phyloP scores from a whole-genome alignment of 2,797 vertebrate species.

The Novumbra hubbsi region DNA sequence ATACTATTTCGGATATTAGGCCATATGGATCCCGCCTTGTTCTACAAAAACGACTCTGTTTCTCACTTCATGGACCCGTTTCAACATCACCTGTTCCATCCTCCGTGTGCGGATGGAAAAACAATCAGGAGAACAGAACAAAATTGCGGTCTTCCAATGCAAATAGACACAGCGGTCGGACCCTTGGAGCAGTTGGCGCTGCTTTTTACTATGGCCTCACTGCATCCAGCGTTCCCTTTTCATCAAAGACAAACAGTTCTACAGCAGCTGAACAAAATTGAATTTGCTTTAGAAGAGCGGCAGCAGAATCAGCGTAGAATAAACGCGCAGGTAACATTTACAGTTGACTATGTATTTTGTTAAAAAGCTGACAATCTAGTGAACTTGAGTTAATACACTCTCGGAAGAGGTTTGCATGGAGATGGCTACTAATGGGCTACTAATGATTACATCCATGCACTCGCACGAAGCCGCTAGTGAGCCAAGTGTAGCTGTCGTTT shows the following conservation, averaged over 20 bases:
- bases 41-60: slow-evolving; percentile 59
- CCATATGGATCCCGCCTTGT: slow-evolving; percentile 78
- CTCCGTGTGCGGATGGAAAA: slow-evolving; percentile 45
- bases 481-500: too few species aligned
- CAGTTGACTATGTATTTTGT: background rate
- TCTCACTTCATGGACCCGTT: slow-evolving; percentile 48
- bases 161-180: slow-evolving; percentile 52
- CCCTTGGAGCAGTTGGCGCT: slow-evolving; percentile 85
- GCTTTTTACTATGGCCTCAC: slow-evolving; percentile 91
- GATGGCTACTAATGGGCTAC: too few species aligned
- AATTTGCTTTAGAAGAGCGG: slow-evolving; percentile 59
- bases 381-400: too few species aligned
- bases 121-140: slow-evolving; percentile 47
- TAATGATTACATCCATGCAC: too few species aligned
- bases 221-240: slow-evolving; percentile 92
- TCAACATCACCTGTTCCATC: slow-evolving; percentile 30
- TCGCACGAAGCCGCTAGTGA: too few species aligned
- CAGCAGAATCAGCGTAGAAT: slow-evolving; percentile 37
- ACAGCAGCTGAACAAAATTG: slow-evolving; percentile 80
- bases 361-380: background rate
- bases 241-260: slow-evolving; percentile 88
- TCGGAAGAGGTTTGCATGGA: too few species aligned
- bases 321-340: slow-evolving; percentile 63
- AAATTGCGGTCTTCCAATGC: slow-evolving; percentile 44
- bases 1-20: slow-evolving; percentile 86